These are phyloP conservation scores for Saccostrea cuccullata DNA, from an alignment of 1,140 invertebrate species.

Conservation along the genomic window DNA sequence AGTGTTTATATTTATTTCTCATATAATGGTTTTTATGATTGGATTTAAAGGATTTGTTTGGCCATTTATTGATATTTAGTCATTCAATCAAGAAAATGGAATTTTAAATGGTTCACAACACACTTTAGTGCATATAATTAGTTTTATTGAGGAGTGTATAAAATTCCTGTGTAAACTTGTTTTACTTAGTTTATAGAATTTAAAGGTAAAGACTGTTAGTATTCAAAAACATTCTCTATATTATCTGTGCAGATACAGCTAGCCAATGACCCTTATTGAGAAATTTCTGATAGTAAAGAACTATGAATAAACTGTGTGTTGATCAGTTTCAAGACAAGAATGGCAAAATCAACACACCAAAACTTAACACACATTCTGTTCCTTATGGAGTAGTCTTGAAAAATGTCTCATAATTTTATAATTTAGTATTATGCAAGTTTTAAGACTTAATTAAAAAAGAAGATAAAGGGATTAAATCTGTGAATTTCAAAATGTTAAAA, in stretches of 20 bases:
- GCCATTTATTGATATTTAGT: not conserved
- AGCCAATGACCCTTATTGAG: not conserved
- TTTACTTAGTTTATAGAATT: not conserved
- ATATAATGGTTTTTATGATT: not conserved
- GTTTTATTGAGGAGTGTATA: constrained; percentile 26
- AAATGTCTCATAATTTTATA: not conserved
- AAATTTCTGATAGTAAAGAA: constrained; percentile 5
- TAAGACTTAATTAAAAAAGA: not conserved
- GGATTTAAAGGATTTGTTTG: not conserved
- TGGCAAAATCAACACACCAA: not conserved
- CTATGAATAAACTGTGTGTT: not conserved
- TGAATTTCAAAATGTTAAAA: not conserved
- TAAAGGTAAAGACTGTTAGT: constrained; percentile 16
- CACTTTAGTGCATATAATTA: not conserved
- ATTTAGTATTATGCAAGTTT: not conserved
- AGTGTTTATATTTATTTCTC: not conserved
- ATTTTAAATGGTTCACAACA: not conserved
- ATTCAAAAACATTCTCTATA: constrained; percentile 1
- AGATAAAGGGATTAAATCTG: not conserved
- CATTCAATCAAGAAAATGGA: not conserved
- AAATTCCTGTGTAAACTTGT: constrained; percentile 28
- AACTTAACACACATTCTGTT: not conserved
- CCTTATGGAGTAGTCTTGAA: not conserved
- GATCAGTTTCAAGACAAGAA: not conserved
- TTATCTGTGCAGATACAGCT: not conserved